Evolutionary conservation across 2,113 vertebrate species (phyloP).

Genomic region (Seriola quinqueradiata): DNA sequence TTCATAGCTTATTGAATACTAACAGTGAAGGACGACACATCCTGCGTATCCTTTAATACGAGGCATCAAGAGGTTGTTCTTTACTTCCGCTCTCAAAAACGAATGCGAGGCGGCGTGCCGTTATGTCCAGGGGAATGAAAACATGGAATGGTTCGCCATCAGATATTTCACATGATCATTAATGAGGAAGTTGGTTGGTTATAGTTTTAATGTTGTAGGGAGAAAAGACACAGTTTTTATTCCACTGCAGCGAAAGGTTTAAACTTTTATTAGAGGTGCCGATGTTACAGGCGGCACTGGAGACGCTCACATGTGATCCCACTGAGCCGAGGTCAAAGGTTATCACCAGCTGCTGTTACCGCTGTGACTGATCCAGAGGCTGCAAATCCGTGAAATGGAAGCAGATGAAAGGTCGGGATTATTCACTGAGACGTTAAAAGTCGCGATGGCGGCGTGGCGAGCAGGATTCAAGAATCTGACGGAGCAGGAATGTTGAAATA

Average conservation of each 20-base stretch:
- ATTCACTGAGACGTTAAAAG: neutral
- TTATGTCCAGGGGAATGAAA: too few relatives aligned
- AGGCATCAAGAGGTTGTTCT: too few relatives aligned
- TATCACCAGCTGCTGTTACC: conserved; percentile 5
- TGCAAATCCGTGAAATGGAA: conserved; percentile 8
- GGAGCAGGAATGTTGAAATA: neutral
- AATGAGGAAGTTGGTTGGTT: too few relatives aligned
- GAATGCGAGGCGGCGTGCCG: too few relatives aligned
- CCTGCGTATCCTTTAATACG: too few relatives aligned
- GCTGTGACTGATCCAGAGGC: neutral
- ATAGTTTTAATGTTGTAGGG: too few relatives aligned
- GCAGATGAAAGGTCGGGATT: neutral
- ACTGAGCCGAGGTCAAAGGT: conserved; percentile 13
- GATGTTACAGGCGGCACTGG: too few relatives aligned
- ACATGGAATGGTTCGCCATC: too few relatives aligned
- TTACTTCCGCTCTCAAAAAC: too few relatives aligned
- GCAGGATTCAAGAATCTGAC: neutral
- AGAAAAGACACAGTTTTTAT: neutral
- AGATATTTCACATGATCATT: too few relatives aligned
- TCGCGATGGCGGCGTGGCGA: neutral
- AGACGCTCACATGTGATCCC: neutral
- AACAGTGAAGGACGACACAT: too few relatives aligned
- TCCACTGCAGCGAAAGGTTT: neutral
- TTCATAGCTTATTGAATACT: too few relatives aligned
- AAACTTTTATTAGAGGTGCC: neutral